Percentiles rank a stretch among this genome's conserved stretches.
Conservation (phyloP, 1,140 invertebrate species). For the Acromyrmex heyeri region DNA sequence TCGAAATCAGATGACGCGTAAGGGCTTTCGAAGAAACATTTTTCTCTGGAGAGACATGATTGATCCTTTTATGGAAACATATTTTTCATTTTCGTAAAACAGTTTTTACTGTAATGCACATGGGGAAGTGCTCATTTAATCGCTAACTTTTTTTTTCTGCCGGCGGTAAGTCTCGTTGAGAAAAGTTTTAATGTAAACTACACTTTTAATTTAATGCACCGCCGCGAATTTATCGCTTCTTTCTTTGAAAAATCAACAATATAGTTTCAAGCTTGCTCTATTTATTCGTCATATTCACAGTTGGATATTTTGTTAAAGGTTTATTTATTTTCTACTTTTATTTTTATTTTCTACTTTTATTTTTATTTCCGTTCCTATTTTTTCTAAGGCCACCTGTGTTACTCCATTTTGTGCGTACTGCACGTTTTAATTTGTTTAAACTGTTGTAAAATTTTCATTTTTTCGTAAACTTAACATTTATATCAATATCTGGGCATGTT, state of each 20-base stretch:
- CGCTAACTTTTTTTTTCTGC: slow-evolving; percentile 69
- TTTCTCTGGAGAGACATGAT: not conserved
- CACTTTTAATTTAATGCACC: slow-evolving; percentile 65
- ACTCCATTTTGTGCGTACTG: too few relatives aligned
- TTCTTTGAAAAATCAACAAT: slow-evolving; percentile 12
- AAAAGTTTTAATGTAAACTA: slow-evolving; percentile 72
- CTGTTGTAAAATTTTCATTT: not conserved
- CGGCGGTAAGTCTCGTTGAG: slow-evolving; percentile 34
- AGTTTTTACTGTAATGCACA: slow-evolving; percentile 63
- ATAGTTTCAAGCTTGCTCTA: not conserved
- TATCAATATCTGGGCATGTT: slow-evolving; percentile 6
- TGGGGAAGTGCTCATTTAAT: slow-evolving; percentile 68
- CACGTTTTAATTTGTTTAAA: not conserved
- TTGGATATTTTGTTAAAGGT: not conserved
- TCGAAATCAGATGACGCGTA: slow-evolving; percentile 9
- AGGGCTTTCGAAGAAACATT: not conserved
- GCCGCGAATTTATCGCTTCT: slow-evolving; percentile 58
- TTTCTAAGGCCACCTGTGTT: not conserved
- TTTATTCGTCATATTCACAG: not conserved
- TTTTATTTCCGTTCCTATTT: not conserved
- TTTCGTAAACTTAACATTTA: not conserved
- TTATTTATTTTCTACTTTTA: not conserved
- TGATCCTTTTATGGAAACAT: not conserved
- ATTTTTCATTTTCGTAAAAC: slow-evolving; percentile 73
- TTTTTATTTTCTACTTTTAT: not conserved